phyloP scores from a whole-genome alignment of 2,888 invertebrate genomes.

The Drosophila kanekoi region DNA sequence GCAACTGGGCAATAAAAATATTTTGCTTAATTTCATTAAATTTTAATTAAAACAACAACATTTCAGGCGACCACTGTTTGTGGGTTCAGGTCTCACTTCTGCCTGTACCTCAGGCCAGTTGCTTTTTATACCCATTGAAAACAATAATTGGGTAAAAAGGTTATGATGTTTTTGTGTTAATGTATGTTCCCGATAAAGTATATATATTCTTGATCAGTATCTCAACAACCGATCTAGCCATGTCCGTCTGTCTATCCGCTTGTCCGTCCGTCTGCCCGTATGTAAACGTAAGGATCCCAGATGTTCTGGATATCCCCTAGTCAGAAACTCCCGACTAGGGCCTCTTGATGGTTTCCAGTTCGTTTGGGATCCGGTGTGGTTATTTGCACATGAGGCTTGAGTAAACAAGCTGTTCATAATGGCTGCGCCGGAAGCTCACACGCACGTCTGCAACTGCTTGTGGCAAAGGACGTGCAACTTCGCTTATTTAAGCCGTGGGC shows the following conservation, averaged over 20 bases:
- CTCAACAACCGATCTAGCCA: no score
- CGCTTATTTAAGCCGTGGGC: constrained; percentile 49
- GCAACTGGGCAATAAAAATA: constrained; percentile 57
- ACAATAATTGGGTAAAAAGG: no score
- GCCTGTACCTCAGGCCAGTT: neutral
- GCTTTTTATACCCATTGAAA: neutral
- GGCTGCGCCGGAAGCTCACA: constrained; percentile 4
- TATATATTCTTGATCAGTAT: no score
- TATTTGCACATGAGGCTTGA: constrained; percentile 52
- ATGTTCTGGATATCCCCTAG: no score
- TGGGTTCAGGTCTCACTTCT: neutral
- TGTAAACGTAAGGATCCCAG: no score
- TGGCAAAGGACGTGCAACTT: constrained; percentile 22
- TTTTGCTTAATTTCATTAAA: constrained; percentile 64
- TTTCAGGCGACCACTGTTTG: constrained; percentile 10
- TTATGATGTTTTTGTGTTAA: no score
- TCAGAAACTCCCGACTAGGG: no score
- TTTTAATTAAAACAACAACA: constrained; percentile 64
- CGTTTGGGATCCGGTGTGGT: constrained; percentile 14
- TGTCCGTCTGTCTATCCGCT: no score
- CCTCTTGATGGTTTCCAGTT: constrained; percentile 5
- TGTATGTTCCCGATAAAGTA: no score
- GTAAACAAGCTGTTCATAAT: constrained; percentile 54
- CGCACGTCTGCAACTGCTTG: constrained; percentile 23
- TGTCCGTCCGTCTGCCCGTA: no score